Conservation (phyloP, 37 sponge, comb jelly and placozoan species). For the Beroe ovata region DNA sequence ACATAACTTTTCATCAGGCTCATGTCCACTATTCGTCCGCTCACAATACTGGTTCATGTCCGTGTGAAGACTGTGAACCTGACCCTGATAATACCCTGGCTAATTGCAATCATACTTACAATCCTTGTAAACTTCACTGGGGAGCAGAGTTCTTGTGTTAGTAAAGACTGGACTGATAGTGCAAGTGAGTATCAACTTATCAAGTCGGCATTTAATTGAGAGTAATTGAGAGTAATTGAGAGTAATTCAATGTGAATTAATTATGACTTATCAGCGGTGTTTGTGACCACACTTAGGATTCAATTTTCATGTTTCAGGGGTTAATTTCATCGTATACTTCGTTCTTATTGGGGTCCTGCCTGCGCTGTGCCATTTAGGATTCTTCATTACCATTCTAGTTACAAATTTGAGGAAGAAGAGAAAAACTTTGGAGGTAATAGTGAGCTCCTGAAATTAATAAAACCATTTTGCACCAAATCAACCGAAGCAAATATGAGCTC, state of each 20-base stretch:
- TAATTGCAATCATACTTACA: background rate
- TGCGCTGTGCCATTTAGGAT: background rate
- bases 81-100: background rate
- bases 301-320: background rate
- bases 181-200: background rate
- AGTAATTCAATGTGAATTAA: no score
- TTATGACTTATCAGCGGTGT: no score
- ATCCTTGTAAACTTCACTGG: background rate
- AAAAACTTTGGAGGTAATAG: background rate
- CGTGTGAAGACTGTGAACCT: background rate
- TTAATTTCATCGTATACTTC: background rate
- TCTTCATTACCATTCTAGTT: background rate
- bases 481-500: no score
- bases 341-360: background rate
- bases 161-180: background rate
- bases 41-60: background rate
- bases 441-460: no score
- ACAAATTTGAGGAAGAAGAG: background rate
- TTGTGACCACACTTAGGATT: no score
- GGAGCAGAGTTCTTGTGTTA: background rate
- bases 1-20: no score
- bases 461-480: no score
- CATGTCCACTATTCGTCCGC: background rate
- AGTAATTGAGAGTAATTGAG: no score
- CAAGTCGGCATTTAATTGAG: no score